Evolutionary conservation across 2,113 vertebrate species (phyloP).

Genomic region (Cyphomyrus discorhynchus): DNA sequence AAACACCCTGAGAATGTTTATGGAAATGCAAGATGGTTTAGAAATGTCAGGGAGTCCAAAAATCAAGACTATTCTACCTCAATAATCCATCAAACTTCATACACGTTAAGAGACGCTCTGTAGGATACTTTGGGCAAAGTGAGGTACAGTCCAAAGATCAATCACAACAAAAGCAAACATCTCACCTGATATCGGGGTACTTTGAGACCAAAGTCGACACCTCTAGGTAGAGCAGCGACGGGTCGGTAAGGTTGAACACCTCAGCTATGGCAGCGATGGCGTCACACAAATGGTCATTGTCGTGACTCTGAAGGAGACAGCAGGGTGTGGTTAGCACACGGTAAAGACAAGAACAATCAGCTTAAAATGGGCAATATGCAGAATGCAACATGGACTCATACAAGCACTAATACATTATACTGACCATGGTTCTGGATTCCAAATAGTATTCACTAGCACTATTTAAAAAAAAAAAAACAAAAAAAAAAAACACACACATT

Average conservation of each 20-base stretch:
- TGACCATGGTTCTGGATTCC: not conserved
- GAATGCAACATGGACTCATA: not conserved
- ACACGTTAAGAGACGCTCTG: not conserved
- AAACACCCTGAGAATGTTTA: not conserved
- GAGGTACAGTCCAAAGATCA: not conserved
- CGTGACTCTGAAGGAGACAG: conserved; percentile 55
- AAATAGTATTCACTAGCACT: not conserved
- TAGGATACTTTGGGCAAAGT: not conserved
- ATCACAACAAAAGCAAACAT: not conserved
- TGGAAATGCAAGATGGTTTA: not conserved
- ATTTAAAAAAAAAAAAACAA: not conserved
- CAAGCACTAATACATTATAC: not conserved
- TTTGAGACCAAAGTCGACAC: conserved; percentile 91
- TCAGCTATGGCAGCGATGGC: conserved; percentile 86
- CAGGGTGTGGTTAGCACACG: not conserved
- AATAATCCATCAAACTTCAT: not conserved
- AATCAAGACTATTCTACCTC: not conserved
- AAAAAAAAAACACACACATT: not conserved
- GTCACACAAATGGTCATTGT: conserved; percentile 75
- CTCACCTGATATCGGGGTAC: conserved; percentile 92
- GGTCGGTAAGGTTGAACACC: conserved; percentile 93
- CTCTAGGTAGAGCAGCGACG: conserved; percentile 88
- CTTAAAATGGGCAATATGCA: not conserved
- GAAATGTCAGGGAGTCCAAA: not conserved
- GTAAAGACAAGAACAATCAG: not conserved